Evolutionary conservation across 37 sponge, comb jelly and placozoan species (phyloP).

Genomic region (Cliona cf. orientalis): DNA sequence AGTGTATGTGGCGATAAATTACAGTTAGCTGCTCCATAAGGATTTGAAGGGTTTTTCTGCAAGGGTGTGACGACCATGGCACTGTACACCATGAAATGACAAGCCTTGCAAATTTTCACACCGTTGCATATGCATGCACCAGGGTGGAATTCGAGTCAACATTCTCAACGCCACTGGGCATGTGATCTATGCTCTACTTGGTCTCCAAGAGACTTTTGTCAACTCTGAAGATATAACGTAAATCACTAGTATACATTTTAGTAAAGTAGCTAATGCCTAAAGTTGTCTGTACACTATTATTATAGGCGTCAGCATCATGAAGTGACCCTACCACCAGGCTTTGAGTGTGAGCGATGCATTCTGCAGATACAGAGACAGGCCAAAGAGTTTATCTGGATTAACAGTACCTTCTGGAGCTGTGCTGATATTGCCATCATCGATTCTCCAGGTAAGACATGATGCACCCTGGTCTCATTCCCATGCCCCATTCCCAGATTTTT

Average conservation of each 20-base stretch:
- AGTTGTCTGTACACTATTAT: too few relatives aligned
- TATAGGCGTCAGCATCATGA: not conserved
- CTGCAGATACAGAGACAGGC: conserved; percentile 72
- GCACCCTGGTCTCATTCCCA: too few relatives aligned
- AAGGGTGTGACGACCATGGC: too few relatives aligned
- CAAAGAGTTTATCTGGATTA: conserved; percentile 53
- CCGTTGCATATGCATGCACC: too few relatives aligned
- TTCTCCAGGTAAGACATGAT: not conserved
- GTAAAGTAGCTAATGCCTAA: too few relatives aligned
- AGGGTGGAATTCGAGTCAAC: conserved; percentile 64
- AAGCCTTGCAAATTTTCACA: not conserved
- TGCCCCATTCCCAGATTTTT: too few relatives aligned
- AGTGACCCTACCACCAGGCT: conserved; percentile 44
- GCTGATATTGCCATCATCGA: conserved; percentile 50
- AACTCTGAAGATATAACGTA: not conserved
- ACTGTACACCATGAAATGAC: too few relatives aligned
- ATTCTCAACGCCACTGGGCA: conserved; percentile 47
- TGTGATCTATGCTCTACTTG: conserved; percentile 23
- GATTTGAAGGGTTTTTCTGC: too few relatives aligned
- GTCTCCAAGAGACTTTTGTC: not conserved
- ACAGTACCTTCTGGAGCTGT: conserved; percentile 67
- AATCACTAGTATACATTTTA: too few relatives aligned
- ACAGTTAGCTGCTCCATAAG: too few relatives aligned
- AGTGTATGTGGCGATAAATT: too few relatives aligned
- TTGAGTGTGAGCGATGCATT: conserved; percentile 59